Evolutionary conservation across 2,113 vertebrate genomes (phyloP), one percentile per base, ranked within the genome.

Genomic region (Pteruthius melanotis): DNA sequence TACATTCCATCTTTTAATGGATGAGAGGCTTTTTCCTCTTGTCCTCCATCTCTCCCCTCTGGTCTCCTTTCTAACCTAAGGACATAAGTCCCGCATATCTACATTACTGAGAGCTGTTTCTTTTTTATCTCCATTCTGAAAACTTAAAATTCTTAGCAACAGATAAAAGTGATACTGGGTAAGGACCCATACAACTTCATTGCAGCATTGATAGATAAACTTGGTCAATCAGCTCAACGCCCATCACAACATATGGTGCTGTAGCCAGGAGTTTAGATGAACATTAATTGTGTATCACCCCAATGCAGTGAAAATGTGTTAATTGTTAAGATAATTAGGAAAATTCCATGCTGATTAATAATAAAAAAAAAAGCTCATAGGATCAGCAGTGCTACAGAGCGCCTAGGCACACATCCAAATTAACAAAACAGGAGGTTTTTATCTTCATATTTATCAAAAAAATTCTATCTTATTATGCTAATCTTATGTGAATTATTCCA

Each of bases 261-360:
- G 13, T 30, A 70, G 16, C 13, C 66, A 80, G 40, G 76, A 78
- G 39, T 53, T 83, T 74, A 70, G 71, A 70, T 65, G 19, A 74
- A 56, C 21, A 10, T 56, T 66, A 93, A 70, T 65, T 39, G 30
- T 27, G 16, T 23, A 78, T 40, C 52, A 81, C 26, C 16, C 37
- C 68, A 80, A 85, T 81, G 35, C 47, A 86, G 10, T 37, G 39
- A 53, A 90, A 87, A 90, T 71, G 31, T 81, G 60, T n/a, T 92
- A 27, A 54, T 69, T 84, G 81, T 94, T 69, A 87, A 60, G 56
- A 57, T 65, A 90, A 94, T 95, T 89, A 90, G 39, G 59, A 97
- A 92, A 95, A 94, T 70, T 47, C 26, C 42, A 37, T 37, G 5
- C n/a, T 85, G 86, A 72, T 90, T 44, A 76, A 49, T 90, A 87